phyloP scores from a whole-genome alignment of 2,888 invertebrate species.

The Leucophora obtusa region DNA sequence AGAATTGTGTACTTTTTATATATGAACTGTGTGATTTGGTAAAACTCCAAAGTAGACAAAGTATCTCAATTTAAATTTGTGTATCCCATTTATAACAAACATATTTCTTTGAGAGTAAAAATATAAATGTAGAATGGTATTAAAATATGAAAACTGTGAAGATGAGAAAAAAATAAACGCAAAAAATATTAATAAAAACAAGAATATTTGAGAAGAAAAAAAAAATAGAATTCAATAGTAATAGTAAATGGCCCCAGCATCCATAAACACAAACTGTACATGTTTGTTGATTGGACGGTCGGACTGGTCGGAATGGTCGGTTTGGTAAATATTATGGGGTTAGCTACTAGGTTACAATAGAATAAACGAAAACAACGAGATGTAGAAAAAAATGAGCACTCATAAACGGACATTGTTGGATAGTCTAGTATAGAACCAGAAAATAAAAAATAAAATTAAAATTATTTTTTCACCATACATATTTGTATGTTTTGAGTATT shows the following conservation, averaged over 20 bases:
- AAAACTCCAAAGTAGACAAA: too few species aligned
- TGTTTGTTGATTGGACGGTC: conserved; percentile 39
- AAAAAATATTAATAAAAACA: conserved; percentile 1
- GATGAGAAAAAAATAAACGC: not conserved
- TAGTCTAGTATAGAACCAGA: not conserved
- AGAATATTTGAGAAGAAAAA: not conserved
- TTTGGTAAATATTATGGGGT: not conserved
- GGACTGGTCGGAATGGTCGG: not conserved
- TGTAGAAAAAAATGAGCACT: not conserved
- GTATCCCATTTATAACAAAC: not conserved
- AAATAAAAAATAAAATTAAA: not conserved
- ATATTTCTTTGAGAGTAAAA: not conserved
- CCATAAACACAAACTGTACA: conserved; percentile 3
- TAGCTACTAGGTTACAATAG: not conserved
- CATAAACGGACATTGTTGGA: not conserved
- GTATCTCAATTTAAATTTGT: too few species aligned
- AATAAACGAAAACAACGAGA: not conserved
- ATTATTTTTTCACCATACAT: not conserved
- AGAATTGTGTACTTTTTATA: too few species aligned
- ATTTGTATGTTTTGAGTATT: conserved; percentile 6
- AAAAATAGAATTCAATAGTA: not conserved
- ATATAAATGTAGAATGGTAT: conserved; percentile 5
- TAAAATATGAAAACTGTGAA: not conserved
- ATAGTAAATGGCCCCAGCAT: conserved; percentile 3
- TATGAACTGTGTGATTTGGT: too few species aligned